These are phyloP conservation scores for Enteromius treurensis DNA, from an alignment of 2,797 vertebrate genomes.

Conservation along the genomic window DNA sequence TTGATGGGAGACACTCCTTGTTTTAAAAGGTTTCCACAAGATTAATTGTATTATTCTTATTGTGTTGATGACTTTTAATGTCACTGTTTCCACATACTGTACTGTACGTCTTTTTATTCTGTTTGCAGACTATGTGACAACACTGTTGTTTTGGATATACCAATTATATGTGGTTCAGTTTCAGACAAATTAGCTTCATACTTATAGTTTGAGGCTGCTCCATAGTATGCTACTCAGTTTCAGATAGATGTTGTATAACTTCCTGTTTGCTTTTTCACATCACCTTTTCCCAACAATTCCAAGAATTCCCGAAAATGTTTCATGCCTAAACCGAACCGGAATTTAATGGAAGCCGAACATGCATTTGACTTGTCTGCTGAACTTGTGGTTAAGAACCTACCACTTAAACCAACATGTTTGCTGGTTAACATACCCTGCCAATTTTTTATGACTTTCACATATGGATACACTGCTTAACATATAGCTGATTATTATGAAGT, in stretches of 20 bases:
- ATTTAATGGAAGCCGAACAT: not conserved
- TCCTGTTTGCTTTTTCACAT: slow-evolving; percentile 20
- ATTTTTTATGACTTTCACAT: slow-evolving; percentile 11
- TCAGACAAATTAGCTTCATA: slow-evolving; percentile 1
- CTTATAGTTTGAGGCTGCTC: not conserved
- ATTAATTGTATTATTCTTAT: slow-evolving; percentile 64
- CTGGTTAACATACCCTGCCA: slow-evolving; percentile 30
- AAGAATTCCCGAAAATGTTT: slow-evolving; percentile 12
- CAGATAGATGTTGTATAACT: slow-evolving; percentile 6
- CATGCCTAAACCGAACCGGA: not conserved
- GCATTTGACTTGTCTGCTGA: slow-evolving; percentile 22
- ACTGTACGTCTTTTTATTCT: slow-evolving; percentile 32
- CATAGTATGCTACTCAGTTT: not conserved
- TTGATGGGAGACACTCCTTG: slow-evolving; percentile 29
- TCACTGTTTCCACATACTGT: slow-evolving; percentile 49
- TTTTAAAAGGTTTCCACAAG: slow-evolving; percentile 65
- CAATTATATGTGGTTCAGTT: slow-evolving; percentile 2
- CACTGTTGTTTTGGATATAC: slow-evolving; percentile 21
- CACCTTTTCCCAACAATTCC: not conserved
- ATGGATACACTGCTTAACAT: not conserved
- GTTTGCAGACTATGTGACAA: slow-evolving; percentile 8
- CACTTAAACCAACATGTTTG: slow-evolving; percentile 34
- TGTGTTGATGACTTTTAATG: slow-evolving; percentile 10
- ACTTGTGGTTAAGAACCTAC: slow-evolving; percentile 28
- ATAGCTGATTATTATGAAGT: not conserved